Percentiles rank a stretch among this genome's conserved stretches.
Evolutionary conservation across 2,113 vertebrate genomes (phyloP).

Genomic region (Chroicocephalus ridibundus): DNA sequence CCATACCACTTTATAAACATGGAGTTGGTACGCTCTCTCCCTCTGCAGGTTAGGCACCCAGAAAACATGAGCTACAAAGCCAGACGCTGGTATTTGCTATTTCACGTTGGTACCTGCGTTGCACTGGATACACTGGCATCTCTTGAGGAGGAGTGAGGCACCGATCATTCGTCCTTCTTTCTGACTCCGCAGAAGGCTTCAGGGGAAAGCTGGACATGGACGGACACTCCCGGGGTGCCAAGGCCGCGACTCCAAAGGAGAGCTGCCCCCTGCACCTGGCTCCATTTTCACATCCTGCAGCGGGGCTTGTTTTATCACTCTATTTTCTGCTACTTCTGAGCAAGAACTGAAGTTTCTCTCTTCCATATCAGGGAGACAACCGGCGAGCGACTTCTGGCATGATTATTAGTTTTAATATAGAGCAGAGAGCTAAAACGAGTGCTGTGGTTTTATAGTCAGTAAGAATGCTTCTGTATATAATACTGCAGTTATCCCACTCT

Average conservation of each 20-base stretch:
- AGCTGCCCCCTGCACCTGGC: background rate
- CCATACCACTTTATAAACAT: background rate
- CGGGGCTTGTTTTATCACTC: background rate
- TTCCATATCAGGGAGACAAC: background rate
- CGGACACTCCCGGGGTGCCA: accelerated
- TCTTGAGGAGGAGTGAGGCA: background rate
- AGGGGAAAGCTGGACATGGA: background rate
- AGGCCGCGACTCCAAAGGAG: background rate
- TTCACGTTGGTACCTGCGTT: background rate
- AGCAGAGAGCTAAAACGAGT: background rate
- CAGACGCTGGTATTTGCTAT: background rate
- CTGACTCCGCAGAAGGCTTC: background rate
- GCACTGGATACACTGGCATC: background rate
- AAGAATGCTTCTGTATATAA: background rate
- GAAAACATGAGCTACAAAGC: background rate
- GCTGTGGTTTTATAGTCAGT: background rate
- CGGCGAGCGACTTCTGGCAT: background rate
- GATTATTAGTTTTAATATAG: background rate
- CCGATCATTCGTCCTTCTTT: background rate
- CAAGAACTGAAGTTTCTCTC: background rate
- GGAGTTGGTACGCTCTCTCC: accelerated
- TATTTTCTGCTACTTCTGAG: background rate
- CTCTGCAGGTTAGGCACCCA: background rate
- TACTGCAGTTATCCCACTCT: background rate
- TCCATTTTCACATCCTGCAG: background rate